Percentiles rank a stretch among this genome's conserved stretches.
Conservation (phyloP, 1,140 invertebrate genomes). For the Mactra quadrangularis region DNA sequence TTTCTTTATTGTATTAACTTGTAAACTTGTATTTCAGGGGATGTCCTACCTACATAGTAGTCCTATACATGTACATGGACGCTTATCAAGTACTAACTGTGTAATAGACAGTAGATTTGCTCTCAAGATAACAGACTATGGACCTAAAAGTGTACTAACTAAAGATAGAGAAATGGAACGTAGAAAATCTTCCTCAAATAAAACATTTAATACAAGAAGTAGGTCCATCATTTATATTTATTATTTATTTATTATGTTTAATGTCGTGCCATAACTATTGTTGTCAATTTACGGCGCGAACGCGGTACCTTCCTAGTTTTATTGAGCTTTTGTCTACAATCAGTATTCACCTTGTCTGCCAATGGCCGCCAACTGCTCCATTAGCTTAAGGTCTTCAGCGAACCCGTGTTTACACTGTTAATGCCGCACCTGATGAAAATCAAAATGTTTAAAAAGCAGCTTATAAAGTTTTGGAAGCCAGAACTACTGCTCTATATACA, state of each 20-base stretch:
- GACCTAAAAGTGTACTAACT: slow-evolving; percentile 85
- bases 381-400: no score
- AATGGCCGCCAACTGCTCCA: neutral
- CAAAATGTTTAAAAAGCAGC: no score
- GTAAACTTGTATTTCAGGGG: no score
- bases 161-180: slow-evolving; percentile 28
- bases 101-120: slow-evolving; percentile 99
- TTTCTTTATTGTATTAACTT: no score
- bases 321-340: no score
- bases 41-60: slow-evolving; percentile 96
- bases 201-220: slow-evolving; percentile 41
- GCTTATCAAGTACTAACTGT: slow-evolving; percentile 98
- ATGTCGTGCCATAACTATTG: neutral
- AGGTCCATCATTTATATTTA: neutral
- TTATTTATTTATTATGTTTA: neutral
- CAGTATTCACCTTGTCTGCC: neutral
- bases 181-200: neutral
- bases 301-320: neutral
- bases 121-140: slow-evolving; percentile 98
- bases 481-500: no score
- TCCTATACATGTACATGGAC: slow-evolving; percentile 95
- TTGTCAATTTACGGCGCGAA: neutral
- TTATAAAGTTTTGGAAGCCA: no score
- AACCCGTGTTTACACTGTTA: no score
- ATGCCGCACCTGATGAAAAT: no score